phyloP scores from a whole-genome alignment of 2,797 vertebrate genomes.

The Aulostomus chinensis region DNA sequence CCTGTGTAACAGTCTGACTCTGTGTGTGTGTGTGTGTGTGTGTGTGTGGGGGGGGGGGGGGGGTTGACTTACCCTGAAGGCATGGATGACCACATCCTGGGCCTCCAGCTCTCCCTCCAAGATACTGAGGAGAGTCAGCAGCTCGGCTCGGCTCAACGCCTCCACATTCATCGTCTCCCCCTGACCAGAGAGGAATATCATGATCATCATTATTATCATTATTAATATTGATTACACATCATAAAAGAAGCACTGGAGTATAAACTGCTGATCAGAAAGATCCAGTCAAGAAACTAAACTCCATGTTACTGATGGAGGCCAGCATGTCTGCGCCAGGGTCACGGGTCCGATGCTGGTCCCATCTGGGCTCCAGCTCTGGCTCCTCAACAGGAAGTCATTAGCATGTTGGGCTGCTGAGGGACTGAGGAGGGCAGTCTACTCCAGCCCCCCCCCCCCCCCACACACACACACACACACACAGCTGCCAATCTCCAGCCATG shows the following conservation, averaged over 20 bases:
- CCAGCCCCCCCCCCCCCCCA: no score
- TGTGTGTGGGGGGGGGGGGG: background rate
- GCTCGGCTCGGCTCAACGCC: slow-evolving; percentile 95
- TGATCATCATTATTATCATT: no score
- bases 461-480: no score
- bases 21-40: no score
- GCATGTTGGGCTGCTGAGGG: slow-evolving; percentile 49
- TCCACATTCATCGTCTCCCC: slow-evolving; percentile 97
- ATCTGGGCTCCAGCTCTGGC: slow-evolving; percentile 33
- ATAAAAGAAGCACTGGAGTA: no score
- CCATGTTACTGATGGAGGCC: no score
- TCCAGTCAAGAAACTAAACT: background rate
- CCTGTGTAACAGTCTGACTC: no score
- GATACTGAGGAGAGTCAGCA: slow-evolving; percentile 95
- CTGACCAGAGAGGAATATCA: slow-evolving; percentile 51
- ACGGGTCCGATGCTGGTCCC: slow-evolving; percentile 51
- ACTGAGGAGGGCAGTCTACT: slow-evolving; percentile 29
- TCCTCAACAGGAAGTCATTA: slow-evolving; percentile 70
- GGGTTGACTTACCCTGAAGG: slow-evolving; percentile 87
- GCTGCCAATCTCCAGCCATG: no score
- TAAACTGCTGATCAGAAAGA: no score
- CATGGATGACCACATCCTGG: slow-evolving; percentile 95
- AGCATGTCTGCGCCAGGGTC: no score
- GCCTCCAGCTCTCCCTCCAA: slow-evolving; percentile 97
- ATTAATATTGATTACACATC: no score